Evolutionary conservation across 2,113 vertebrate species (phyloP).

Genomic region (Nesoenas mayeri): DNA sequence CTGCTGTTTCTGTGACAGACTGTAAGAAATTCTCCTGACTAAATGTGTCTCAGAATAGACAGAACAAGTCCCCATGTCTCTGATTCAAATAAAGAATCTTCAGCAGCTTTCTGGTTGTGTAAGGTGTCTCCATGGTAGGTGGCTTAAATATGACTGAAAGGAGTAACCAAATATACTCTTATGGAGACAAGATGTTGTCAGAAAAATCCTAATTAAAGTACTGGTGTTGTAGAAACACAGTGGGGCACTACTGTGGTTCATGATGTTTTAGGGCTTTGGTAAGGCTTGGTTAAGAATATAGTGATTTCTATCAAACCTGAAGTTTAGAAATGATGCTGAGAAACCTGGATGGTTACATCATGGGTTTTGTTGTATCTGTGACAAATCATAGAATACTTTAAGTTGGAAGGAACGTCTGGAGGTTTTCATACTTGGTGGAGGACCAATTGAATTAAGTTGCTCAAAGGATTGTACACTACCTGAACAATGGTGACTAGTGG

Average conservation of each 20-base stretch:
- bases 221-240: fast-evolving
- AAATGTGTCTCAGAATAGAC: fast-evolving
- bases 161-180: not conserved
- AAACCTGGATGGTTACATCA: not conserved
- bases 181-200: not conserved
- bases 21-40: not conserved
- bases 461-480: not conserved
- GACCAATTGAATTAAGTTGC: not conserved
- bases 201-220: not conserved
- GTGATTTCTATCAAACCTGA: not conserved
- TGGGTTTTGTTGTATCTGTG: not conserved
- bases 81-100: fast-evolving
- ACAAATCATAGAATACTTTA: not conserved
- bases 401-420: not conserved
- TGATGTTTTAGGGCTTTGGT: not conserved
- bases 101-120: not conserved
- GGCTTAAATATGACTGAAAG: not conserved
- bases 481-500: not conserved
- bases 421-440: not conserved
- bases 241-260: not conserved
- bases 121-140: not conserved
- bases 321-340: not conserved
- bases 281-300: not conserved
- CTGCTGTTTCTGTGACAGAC: fast-evolving
- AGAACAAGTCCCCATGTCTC: not conserved